Evolutionary conservation across 2,797 vertebrate genomes (phyloP).

Genomic region (Syngnathus rostellatus): DNA sequence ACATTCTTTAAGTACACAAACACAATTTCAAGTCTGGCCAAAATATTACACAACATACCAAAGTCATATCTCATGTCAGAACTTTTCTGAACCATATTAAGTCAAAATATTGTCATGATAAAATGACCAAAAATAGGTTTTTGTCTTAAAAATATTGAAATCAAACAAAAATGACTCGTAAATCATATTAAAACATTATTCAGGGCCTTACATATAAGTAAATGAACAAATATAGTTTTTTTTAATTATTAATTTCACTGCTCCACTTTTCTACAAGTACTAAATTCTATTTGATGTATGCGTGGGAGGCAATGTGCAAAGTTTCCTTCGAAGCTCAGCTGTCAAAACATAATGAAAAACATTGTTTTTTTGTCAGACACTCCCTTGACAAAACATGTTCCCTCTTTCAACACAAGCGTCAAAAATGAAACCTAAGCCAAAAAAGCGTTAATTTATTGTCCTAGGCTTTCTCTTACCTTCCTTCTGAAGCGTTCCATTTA

Average conservation of each 20-base stretch:
- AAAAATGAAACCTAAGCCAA: background rate
- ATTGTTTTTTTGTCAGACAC: background rate
- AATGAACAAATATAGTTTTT: too few relatives aligned
- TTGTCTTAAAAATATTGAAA: background rate
- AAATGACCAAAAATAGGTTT: background rate
- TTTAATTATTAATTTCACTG: background rate
- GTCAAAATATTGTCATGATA: background rate
- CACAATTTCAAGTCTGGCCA: background rate
- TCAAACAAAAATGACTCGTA: too few relatives aligned
- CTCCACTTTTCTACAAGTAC: background rate
- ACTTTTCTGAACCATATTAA: background rate
- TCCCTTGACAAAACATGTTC: background rate
- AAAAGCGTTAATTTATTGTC: background rate
- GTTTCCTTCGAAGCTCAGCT: background rate
- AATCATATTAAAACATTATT: background rate
- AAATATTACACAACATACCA: background rate
- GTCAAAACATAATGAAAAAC: background rate
- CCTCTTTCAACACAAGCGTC: background rate
- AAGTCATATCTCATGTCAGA: background rate
- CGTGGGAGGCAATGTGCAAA: background rate
- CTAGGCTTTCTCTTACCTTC: slow-evolving; percentile 25
- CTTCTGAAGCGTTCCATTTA: slow-evolving; percentile 15
- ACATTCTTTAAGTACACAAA: background rate
- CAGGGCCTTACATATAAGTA: too few relatives aligned
- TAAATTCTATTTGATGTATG: background rate